These are phyloP conservation scores for Pseudoips prasinana DNA, from an alignment of 2,888 invertebrate species.

Conservation along the genomic window DNA sequence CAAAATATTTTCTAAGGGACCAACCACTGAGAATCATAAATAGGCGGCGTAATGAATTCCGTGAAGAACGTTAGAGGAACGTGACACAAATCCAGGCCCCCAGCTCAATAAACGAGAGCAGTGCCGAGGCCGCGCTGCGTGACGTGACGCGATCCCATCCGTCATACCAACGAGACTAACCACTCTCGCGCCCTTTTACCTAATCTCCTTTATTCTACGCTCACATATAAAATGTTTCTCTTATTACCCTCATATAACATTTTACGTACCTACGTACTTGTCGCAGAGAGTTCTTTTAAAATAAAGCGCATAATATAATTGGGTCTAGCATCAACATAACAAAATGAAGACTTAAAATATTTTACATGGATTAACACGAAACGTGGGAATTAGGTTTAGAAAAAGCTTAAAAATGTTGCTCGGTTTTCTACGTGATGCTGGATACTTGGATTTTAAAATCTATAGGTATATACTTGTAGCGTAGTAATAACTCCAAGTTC, in stretches of 20 bases:
- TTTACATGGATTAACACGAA: too few species aligned
- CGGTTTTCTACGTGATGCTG: too few species aligned
- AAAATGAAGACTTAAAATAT: too few species aligned
- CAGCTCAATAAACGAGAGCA: conserved; percentile 51
- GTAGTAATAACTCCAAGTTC: too few species aligned
- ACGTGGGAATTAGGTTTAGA: too few species aligned
- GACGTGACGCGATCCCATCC: conserved; percentile 43
- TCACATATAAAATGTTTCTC: conserved; percentile 29
- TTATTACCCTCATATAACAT: conserved; percentile 33
- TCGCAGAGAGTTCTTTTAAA: conserved; percentile 17
- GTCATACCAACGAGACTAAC: conserved; percentile 43
- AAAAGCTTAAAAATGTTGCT: too few species aligned
- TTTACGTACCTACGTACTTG: conserved; percentile 21
- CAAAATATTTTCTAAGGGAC: conserved; percentile 38
- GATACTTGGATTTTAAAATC: too few species aligned
- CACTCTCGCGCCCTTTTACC: conserved; percentile 33
- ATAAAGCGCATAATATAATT: conserved; percentile 7
- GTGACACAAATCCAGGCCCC: conserved; percentile 61
- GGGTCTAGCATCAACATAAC: too few species aligned
- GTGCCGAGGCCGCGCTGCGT: conserved; percentile 40
- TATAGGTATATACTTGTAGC: too few species aligned
- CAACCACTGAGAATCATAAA: conserved; percentile 42
- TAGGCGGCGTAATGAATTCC: conserved; percentile 55
- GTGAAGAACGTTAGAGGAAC: conserved; percentile 47
- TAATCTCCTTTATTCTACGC: conserved; percentile 32